Conservation (phyloP, 2,113 vertebrate genomes). For the Pimephales promelas region DNA sequence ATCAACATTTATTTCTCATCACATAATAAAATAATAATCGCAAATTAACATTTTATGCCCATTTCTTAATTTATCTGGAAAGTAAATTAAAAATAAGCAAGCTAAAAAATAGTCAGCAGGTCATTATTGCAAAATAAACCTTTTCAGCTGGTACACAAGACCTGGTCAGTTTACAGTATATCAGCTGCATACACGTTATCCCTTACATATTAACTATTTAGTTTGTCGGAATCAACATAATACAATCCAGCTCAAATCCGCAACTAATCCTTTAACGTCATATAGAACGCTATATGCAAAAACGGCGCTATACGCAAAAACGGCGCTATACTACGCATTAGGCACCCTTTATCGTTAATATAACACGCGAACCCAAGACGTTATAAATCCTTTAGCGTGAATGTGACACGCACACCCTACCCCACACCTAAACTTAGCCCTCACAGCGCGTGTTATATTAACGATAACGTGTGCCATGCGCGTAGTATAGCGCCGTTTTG, state of each 20-base stretch:
- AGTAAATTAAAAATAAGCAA: not conserved
- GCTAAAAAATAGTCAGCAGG: not conserved
- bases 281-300: too few relatives aligned
- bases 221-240: constrained; percentile 7
- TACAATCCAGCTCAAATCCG: constrained; percentile 1
- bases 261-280: too few relatives aligned
- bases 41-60: not conserved
- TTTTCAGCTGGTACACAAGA: not conserved
- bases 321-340: too few relatives aligned
- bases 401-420: too few relatives aligned
- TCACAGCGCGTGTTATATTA: too few relatives aligned
- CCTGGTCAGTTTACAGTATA: not conserved
- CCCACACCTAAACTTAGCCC: too few relatives aligned
- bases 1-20: not conserved
- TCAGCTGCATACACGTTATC: not conserved
- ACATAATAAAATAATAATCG: not conserved
- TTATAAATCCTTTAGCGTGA: too few relatives aligned
- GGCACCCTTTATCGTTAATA: too few relatives aligned
- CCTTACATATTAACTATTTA: constrained; percentile 2
- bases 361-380: too few relatives aligned
- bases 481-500: too few relatives aligned
- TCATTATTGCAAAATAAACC: not conserved
- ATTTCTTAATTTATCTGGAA: not conserved
- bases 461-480: too few relatives aligned
- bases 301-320: too few relatives aligned